Base-by-base conservation (phyloP, 2,888 invertebrate species). In the Coenonympha arcania region DNA sequence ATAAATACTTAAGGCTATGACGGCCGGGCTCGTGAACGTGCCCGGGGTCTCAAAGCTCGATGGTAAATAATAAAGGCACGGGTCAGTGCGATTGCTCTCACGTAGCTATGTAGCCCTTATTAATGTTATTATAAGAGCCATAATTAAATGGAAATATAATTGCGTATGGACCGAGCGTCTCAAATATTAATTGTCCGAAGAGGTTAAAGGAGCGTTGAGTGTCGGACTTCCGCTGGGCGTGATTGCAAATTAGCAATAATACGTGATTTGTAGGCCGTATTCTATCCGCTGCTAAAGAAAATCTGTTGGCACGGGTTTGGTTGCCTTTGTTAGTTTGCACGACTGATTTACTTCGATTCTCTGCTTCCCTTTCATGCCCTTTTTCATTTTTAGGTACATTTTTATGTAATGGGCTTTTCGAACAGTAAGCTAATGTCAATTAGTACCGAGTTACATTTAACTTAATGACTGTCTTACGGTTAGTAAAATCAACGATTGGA, bases 11-110 rank as follows among this genome's bases (percentile, higher is more conserved):
- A 51, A 48, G 55, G 55, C 62, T 52, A 45, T 63, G 62, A 53
- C 62, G 63, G 63, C 63, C 67, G 65, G 66, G 66, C 61, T 64
- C 57, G 57, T 53, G 58, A 59, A 69, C 78, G 78, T 77, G 76
- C 68, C 62, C 55, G 16, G 72, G 63, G 58, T 75, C 49, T 53
- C 54, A 62, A 73, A 64, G 64, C 53, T 51, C 39, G 41, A 56
- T 55, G 66, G 64, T 68, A 68, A 68, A 68, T 65, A 66, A 64
- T 62, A 65, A 67, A 57, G 55, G 58, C 61, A 51, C 50, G 48
- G 59, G 39, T 36, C 46, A 55, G 42, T 40, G 39, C 11, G 24
- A 48, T 28, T 18, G 39, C 40, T n/a, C 36, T 34, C 26, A 52
- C 44, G 44, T 47, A 50, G 6, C 24, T 13, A 36, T 34, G 34